Conservation (phyloP, 2,888 invertebrate species). For the Conchocele bisecta region DNA sequence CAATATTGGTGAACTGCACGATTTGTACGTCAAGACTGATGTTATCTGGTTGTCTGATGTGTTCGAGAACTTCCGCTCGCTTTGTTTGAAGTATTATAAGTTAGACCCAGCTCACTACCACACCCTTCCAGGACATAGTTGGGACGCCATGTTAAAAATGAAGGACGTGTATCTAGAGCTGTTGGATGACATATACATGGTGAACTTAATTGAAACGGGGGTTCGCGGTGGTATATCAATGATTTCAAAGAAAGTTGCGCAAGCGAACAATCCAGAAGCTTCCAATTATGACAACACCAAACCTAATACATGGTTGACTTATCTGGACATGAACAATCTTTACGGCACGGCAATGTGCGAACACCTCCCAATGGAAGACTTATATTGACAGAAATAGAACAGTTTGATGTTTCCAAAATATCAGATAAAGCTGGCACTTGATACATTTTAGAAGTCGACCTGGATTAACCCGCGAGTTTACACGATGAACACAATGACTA, state of each 20-base stretch:
- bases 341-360: slow-evolving; percentile 25
- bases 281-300: slow-evolving; percentile 50
- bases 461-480: not conserved
- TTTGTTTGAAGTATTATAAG: slow-evolving; percentile 62
- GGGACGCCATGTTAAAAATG: slow-evolving; percentile 73
- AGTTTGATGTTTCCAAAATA: not conserved
- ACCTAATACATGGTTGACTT: slow-evolving; percentile 26
- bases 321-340: slow-evolving; percentile 27
- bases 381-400: not conserved
- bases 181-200: slow-evolving; percentile 68
- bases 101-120: slow-evolving; percentile 71
- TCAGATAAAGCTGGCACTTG: not conserved
- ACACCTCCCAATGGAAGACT: slow-evolving; percentile 24
- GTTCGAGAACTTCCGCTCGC: slow-evolving; percentile 73
- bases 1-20: slow-evolving; percentile 44
- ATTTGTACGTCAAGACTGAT: not conserved
- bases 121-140: slow-evolving; percentile 71
- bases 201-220: slow-evolving; percentile 55
- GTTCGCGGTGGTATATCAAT: slow-evolving; percentile 52
- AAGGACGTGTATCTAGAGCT: slow-evolving; percentile 66
- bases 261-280: slow-evolving; percentile 68
- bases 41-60: slow-evolving; percentile 70
- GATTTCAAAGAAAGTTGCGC: slow-evolving; percentile 61
- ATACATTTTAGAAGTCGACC: not conserved
- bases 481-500: slow-evolving; percentile 2